Base-by-base conservation (phyloP, 2,888 invertebrate genomes). In the Calameuta pallipes region DNA sequence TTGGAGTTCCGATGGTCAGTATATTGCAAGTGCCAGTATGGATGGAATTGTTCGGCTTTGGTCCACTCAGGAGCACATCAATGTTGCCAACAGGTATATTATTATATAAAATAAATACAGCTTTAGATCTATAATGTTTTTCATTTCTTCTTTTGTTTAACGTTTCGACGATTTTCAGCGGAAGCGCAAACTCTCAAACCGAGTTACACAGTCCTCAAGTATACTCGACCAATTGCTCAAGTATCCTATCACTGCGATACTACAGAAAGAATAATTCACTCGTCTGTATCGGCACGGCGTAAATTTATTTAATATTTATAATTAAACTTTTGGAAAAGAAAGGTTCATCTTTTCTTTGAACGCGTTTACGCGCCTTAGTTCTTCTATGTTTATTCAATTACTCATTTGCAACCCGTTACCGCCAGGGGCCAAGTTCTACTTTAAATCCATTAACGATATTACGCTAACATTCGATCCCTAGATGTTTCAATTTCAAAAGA, bases 1-100 rank as follows among this genome's bases (percentile, higher is more conserved):
- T 78, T 91, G 91, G 91, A 91, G 91, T 81, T 84, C 86, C 0
- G 91, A 91, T 83, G 90, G 91, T n/a, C 91, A 90, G 77, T 91
- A 88, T 78, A 90, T 91, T 75, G 90, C 90, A 2, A 91, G 91
- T 80, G 90, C 89, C 37, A 91, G 91, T 81, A 83, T 89, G 70
- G 91, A 91, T 79, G 90, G 91, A 73, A 85, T 87, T 35, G 88
- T 91, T 69, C 85, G 89, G 74, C 82, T 91, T 23, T 91, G 91
- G 91, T 87, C 91, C 74, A 88, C 90, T 31, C 88, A 89, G 73
- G 86, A 89, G 75, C 83, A 87, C 78, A 87, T 90, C 76, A 88
- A 87, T 79, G 83, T 84, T 69, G 83, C 85, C 75, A 90, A 87
- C 83, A 87, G 87, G 90, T 90, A 81, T 83, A 81, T 81, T 75